phyloP scores from a whole-genome alignment of 1,140 invertebrate genomes.

The Trigoniulus corallinus region DNA sequence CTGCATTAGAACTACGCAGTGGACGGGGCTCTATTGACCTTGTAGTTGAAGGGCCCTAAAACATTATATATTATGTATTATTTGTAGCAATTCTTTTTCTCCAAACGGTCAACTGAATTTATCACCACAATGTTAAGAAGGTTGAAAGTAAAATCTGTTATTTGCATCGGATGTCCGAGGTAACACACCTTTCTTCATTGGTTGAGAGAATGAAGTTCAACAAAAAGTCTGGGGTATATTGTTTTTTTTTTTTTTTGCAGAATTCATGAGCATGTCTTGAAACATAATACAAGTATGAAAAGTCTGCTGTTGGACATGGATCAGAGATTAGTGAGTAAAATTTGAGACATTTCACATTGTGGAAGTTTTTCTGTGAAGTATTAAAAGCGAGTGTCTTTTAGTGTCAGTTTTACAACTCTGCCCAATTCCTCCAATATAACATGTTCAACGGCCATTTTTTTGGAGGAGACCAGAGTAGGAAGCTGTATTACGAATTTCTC shows the following conservation, averaged over 20 bases:
- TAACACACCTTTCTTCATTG: conserved; percentile 9
- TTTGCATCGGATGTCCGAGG: conserved; percentile 58
- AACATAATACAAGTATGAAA: conserved; percentile 31
- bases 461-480: conserved; percentile 32
- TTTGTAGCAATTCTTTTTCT: conserved; percentile 48
- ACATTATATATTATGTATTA: no score
- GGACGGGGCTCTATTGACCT: neutral
- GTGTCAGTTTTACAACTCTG: conserved; percentile 46
- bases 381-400: conserved; percentile 23
- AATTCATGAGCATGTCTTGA: conserved; percentile 46
- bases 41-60: neutral
- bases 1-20: no score
- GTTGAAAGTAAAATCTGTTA: conserved; percentile 38
- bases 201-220: neutral
- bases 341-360: no score
- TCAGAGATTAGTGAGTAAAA: conserved; percentile 38
- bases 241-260: conserved; percentile 20
- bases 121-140: conserved; percentile 34
- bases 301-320: conserved; percentile 62
- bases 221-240: no score
- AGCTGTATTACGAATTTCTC: conserved; percentile 42
- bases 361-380: no score
- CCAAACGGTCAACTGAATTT: conserved; percentile 33
- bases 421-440: conserved; percentile 62
- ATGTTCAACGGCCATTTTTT: conserved; percentile 82